These are phyloP conservation scores for Lasioglossum oenotherae DNA, from an alignment of 2,888 invertebrate genomes.

Conservation along the genomic window DNA sequence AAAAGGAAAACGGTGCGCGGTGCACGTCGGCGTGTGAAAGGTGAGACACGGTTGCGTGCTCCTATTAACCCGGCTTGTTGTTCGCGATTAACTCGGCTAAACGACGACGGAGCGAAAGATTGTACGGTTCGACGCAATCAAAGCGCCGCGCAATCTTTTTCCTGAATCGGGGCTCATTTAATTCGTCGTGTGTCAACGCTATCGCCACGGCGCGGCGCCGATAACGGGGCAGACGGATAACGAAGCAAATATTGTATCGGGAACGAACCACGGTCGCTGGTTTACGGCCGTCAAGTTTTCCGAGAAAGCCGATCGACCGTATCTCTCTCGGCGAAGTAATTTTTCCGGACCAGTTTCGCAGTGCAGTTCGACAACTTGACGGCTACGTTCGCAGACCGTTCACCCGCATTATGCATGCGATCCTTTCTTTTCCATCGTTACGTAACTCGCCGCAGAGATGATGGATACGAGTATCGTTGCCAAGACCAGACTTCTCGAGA, in stretches of 20 bases:
- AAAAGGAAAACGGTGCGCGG: not conserved
- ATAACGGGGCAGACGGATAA: not conserved
- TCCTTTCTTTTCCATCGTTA: not conserved
- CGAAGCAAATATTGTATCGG: not conserved
- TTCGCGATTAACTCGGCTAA: not conserved
- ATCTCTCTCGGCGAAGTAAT: not conserved
- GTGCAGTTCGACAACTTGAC: not conserved
- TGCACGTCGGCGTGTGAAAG: not conserved
- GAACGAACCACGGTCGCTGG: not conserved
- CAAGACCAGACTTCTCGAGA: not conserved
- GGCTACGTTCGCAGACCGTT: not conserved
- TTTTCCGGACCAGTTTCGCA: not conserved
- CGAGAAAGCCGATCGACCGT: not conserved
- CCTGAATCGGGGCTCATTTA: not conserved
- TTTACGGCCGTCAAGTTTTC: constrained; percentile 3
- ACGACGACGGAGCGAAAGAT: not conserved
- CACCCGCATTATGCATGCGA: constrained; percentile 1
- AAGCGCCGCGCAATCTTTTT: not conserved
- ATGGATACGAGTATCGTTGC: not conserved
- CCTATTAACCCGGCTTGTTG: not conserved
- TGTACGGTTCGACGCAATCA: not conserved
- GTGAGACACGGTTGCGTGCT: constrained; percentile 1
- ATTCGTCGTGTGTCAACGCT: not conserved
- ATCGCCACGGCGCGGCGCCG: not conserved
- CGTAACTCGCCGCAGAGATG: not conserved